phyloP scores from a whole-genome alignment of 2,797 vertebrate genomes.

The Anabacerthia variegaticeps region DNA sequence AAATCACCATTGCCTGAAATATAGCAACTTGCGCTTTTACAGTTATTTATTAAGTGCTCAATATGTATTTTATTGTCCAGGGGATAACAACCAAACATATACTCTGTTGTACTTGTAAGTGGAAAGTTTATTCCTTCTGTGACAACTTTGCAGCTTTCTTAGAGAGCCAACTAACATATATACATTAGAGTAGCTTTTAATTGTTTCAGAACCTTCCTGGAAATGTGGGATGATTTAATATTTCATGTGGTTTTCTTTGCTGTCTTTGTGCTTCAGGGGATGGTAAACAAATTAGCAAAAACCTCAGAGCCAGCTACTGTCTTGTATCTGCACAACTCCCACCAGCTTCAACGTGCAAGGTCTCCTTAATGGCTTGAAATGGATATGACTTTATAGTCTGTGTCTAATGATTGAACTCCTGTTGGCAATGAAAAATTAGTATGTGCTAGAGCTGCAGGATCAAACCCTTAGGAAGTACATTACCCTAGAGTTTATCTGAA shows the following conservation, averaged over 20 bases:
- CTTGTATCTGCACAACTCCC: background rate
- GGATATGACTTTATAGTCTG: background rate
- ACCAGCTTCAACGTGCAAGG: background rate
- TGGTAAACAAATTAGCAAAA: conserved; percentile 24
- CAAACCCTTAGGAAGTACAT: background rate
- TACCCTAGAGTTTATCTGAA: background rate
- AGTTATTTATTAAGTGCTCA: background rate
- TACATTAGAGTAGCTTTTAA: background rate
- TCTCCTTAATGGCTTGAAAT: background rate
- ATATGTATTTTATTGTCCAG: background rate
- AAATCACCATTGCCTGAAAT: background rate
- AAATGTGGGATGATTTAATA: background rate
- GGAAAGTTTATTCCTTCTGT: background rate
- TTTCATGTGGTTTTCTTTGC: conserved; percentile 6
- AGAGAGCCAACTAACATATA: background rate
- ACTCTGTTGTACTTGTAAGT: background rate
- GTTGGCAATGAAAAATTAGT: background rate
- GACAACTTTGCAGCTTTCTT: background rate
- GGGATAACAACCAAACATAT: background rate
- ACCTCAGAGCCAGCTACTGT: conserved; percentile 2
- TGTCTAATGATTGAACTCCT: background rate
- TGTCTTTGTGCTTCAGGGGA: conserved; percentile 10
- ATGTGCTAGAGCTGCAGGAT: background rate
- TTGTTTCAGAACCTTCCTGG: conserved; percentile 8
- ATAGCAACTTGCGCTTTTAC: background rate